These are phyloP conservation scores for Mycogona germanica DNA, from an alignment of 2,888 invertebrate genomes.

Conservation along the genomic window DNA sequence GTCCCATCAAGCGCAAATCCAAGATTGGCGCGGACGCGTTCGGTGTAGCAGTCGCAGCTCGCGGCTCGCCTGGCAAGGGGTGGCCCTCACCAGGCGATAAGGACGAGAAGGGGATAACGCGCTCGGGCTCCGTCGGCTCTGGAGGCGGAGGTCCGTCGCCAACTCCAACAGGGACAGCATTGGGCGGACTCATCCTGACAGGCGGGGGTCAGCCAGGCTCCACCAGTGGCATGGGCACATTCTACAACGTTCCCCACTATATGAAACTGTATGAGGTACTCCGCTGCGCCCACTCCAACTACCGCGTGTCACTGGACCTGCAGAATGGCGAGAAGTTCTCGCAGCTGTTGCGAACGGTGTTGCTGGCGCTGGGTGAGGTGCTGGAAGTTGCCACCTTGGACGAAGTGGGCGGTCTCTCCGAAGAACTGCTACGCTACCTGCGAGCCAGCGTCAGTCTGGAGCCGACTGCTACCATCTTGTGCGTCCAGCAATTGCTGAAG, in stretches of 20 bases:
- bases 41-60: not conserved
- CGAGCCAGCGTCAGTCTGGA: constrained; percentile 56
- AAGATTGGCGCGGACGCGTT: constrained; percentile 26
- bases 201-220: no score
- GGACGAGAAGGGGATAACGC: constrained; percentile 27
- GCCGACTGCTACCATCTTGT: constrained; percentile 53
- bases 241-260: constrained; percentile 55
- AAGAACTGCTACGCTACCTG: constrained; percentile 65
- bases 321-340: constrained; percentile 62
- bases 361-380: constrained; percentile 44
- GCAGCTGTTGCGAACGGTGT: constrained; percentile 43
- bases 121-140: constrained; percentile 14
- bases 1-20: constrained; percentile 35
- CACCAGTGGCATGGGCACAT: constrained; percentile 27
- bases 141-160: not conserved
- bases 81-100: constrained; percentile 26
- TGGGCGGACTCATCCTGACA: no score
- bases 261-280: constrained; percentile 70
- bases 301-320: constrained; percentile 68
- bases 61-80: constrained; percentile 7
- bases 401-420: constrained; percentile 60
- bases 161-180: not conserved
- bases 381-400: constrained; percentile 53
- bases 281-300: constrained; percentile 70
- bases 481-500: constrained; percentile 57